Evolutionary conservation across 2,113 vertebrate genomes (phyloP).

Genomic region (Argyrosomus japonicus): DNA sequence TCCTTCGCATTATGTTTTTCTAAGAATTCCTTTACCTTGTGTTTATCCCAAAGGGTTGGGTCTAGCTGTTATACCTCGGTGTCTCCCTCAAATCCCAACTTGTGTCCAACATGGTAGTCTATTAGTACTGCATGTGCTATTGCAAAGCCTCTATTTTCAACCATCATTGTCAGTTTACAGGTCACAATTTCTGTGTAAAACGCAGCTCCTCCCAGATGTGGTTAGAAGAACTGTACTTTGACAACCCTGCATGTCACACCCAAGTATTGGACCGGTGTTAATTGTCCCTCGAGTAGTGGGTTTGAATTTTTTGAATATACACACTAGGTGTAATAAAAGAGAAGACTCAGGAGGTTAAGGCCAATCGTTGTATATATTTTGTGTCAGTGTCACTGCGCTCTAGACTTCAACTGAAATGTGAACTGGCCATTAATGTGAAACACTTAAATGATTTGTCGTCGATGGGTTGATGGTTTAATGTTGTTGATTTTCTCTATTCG

Average conservation of each 20-base stretch:
- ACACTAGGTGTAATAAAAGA: conserved; percentile 19
- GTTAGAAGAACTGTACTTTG: conserved; percentile 45
- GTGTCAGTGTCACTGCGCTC: conserved; percentile 4
- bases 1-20: conserved; percentile 8
- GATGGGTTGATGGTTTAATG: not conserved
- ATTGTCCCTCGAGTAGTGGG: conserved; percentile 2
- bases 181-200: conserved; percentile 36
- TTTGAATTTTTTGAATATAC: not conserved
- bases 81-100: conserved; percentile 45
- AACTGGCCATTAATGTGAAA: conserved; percentile 8
- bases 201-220: conserved; percentile 50
- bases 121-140: conserved; percentile 17
- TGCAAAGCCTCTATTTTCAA: conserved; percentile 55
- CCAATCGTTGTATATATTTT: not conserved
- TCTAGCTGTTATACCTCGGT: conserved; percentile 21
- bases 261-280: conserved; percentile 18
- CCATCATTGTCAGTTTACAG: conserved; percentile 42
- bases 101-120: conserved; percentile 37
- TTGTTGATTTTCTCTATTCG: not conserved
- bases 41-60: conserved; percentile 35
- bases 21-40: not conserved
- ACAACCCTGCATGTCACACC: conserved; percentile 35
- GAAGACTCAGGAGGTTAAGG: not conserved
- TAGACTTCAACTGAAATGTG: not conserved
- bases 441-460: conserved; percentile 11